Percentiles rank a stretch among this genome's conserved stretches.
Evolutionary conservation across 2,888 invertebrate species (phyloP).

Genomic region (Temnothorax unifasciatus): DNA sequence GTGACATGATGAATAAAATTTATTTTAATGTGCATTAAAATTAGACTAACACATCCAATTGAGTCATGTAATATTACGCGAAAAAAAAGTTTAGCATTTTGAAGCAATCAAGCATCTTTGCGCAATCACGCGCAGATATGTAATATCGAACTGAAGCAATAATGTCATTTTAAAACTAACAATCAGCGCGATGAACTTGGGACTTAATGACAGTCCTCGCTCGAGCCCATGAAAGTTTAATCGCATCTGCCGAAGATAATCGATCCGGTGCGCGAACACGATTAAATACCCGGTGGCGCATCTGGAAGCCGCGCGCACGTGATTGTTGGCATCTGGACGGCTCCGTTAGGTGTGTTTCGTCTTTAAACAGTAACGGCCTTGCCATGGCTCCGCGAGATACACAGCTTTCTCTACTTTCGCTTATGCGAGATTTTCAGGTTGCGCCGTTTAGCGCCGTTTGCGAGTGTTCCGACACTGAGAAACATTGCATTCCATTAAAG

Average conservation of each 20-base stretch:
- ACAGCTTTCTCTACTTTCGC: conserved; percentile 86
- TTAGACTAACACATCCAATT: neutral
- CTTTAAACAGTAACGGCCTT: conserved; percentile 68
- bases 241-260: conserved; percentile 28
- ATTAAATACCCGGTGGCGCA: conserved; percentile 53
- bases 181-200: conserved; percentile 10
- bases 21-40: neutral
- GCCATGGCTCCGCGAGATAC: conserved; percentile 68
- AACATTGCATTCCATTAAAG: conserved; percentile 14
- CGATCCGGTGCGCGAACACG: neutral
- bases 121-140: neutral
- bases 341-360: conserved; percentile 48
- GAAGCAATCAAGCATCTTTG: neutral
- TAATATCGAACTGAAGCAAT: neutral
- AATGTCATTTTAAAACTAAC: conserved; percentile 11
- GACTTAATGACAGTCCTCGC: neutral
- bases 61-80: conserved; percentile 7
- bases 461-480: neutral
- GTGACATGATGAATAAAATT: neutral
- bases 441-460: conserved; percentile 52
- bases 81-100: neutral
- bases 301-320: conserved; percentile 41
- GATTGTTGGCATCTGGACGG: conserved; percentile 38
- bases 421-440: conserved; percentile 82
- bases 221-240: conserved; percentile 25